Conservation (phyloP, 2,797 vertebrate genomes). For the Lates japonicus region DNA sequence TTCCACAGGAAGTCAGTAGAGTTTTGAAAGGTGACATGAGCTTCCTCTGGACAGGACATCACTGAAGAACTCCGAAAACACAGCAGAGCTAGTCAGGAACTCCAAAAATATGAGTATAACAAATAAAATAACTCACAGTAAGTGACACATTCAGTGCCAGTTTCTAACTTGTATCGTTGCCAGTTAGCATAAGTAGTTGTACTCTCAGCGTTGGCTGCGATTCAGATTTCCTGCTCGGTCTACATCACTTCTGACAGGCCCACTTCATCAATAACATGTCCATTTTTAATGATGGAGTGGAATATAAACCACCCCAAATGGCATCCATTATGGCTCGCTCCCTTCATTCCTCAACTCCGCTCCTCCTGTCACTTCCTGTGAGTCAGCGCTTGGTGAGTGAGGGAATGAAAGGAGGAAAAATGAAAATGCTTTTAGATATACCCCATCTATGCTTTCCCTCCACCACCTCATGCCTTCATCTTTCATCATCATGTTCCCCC, state of each 20-base stretch:
- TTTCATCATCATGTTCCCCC: constrained; percentile 27
- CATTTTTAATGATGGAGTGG: constrained; percentile 35
- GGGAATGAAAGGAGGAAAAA: background rate
- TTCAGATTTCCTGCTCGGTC: constrained; percentile 15
- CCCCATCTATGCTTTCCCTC: background rate
- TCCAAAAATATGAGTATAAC: constrained; percentile 1
- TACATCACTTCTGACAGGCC: constrained; percentile 15
- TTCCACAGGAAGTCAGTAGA: constrained; percentile 2
- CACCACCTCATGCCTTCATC: constrained; percentile 14
- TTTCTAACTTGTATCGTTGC: background rate
- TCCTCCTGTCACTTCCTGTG: constrained; percentile 17
- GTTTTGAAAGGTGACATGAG: constrained; percentile 11
- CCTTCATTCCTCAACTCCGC: constrained; percentile 24
- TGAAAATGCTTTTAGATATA: constrained; percentile 25
- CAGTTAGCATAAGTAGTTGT: constrained; percentile 6
- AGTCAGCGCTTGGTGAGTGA: background rate
- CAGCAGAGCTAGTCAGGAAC: background rate
- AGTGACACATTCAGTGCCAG: background rate
- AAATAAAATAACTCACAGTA: constrained; percentile 14
- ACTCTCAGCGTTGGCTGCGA: constrained; percentile 2
- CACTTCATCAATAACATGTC: constrained; percentile 26
- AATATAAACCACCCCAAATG: constrained; percentile 18
- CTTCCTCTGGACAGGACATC: background rate
- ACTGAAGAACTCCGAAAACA: constrained; percentile 8
- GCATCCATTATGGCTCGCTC: constrained; percentile 4